A percentile compares a stretch with the other conserved stretches of the same genome.
Conservation (phyloP, 2,888 invertebrate genomes). For the Ganaspis brasiliensis region DNA sequence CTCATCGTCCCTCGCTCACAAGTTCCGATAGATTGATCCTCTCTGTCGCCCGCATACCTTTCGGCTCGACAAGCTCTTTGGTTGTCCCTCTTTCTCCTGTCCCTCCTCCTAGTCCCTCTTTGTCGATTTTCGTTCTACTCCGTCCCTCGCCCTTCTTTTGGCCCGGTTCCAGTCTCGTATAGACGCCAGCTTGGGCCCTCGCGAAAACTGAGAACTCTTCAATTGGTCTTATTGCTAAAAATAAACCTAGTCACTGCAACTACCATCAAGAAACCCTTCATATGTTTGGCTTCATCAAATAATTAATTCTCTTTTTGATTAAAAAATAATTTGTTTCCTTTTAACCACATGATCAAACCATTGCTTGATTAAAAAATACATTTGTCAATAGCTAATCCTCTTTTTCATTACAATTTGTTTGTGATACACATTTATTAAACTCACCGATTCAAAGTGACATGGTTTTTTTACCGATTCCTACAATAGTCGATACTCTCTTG, state of each 20-base stretch:
- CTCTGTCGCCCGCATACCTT: conserved; percentile 76
- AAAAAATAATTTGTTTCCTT: too few species aligned
- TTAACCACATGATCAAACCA: too few species aligned
- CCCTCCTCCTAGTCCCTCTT: conserved; percentile 53
- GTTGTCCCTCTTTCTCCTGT: conserved; percentile 52
- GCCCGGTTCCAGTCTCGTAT: conserved; percentile 60
- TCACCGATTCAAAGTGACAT: too few species aligned
- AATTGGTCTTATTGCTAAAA: conserved; percentile 33
- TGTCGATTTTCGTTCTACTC: conserved; percentile 59
- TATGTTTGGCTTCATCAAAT: neutral
- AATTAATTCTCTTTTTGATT: neutral
- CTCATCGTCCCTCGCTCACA: conserved; percentile 60
- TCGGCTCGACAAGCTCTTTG: conserved; percentile 62
- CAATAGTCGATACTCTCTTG: too few species aligned
- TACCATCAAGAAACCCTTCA: neutral
- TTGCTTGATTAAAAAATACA: too few species aligned
- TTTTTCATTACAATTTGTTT: too few species aligned
- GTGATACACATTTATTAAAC: too few species aligned
- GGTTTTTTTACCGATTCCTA: too few species aligned
- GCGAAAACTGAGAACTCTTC: conserved; percentile 16
- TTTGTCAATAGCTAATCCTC: neutral
- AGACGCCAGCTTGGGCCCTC: conserved; percentile 51
- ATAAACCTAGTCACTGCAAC: neutral
- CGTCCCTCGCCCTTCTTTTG: conserved; percentile 58
- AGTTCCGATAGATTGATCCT: conserved; percentile 77